Conservation (phyloP, 2,888 invertebrate species). For the Hyles lineata region DNA sequence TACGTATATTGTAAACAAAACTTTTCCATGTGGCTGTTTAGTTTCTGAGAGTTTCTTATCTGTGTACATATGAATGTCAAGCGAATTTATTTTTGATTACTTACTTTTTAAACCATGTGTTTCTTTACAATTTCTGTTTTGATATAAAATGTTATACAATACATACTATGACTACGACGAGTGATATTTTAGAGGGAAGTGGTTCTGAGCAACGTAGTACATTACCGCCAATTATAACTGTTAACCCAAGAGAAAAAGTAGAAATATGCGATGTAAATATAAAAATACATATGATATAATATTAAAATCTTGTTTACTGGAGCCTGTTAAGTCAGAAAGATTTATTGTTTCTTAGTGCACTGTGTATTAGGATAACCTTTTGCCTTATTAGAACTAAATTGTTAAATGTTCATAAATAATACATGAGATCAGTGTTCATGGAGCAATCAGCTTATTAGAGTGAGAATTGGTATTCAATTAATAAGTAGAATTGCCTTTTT, state of each 20-base stretch:
- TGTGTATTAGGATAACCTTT: conserved; percentile 10
- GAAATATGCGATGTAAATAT: conserved; percentile 50
- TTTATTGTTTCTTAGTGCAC: neutral
- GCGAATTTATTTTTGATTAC: neutral
- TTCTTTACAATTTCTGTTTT: neutral
- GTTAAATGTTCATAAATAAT: no score
- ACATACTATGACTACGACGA: conserved; percentile 38
- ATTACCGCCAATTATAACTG: conserved; percentile 56
- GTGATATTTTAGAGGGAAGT: conserved; percentile 26
- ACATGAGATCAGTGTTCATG: no score
- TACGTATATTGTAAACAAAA: conserved; percentile 21
- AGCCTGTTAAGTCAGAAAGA: neutral
- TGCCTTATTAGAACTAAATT: neutral
- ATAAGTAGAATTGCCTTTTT: neutral
- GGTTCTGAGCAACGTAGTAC: conserved; percentile 38
- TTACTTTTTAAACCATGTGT: neutral
- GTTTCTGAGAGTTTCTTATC: conserved; percentile 19
- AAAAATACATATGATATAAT: conserved; percentile 14
- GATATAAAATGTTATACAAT: neutral
- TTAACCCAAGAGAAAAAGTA: conserved; percentile 55
- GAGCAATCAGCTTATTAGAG: neutral
- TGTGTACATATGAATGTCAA: conserved; percentile 10
- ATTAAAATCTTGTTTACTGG: neutral
- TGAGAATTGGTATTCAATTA: neutral
- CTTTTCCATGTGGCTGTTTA: conserved; percentile 33